These are phyloP conservation scores for Corvus hawaiiensis DNA, from an alignment of 2,113 vertebrate species.

Conservation along the genomic window DNA sequence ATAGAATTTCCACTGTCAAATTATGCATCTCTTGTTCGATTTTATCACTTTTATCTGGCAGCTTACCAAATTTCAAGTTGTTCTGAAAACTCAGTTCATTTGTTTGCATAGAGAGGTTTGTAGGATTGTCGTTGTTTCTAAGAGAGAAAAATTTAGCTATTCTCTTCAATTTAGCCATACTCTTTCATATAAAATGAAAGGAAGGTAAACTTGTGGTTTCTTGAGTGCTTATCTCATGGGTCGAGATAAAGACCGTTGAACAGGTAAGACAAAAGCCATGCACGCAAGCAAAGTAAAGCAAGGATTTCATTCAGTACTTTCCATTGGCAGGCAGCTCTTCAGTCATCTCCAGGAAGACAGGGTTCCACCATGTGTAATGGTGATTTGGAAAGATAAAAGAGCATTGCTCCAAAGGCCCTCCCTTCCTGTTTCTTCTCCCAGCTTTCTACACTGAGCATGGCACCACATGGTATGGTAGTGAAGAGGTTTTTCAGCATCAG, in stretches of 20 bases:
- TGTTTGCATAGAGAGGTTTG: not conserved
- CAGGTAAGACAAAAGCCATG: not conserved
- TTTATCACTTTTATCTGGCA: not conserved
- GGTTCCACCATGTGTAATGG: accelerated
- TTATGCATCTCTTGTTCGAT: not conserved
- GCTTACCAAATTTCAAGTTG: not conserved
- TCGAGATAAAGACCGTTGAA: not conserved
- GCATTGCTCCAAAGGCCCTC: too few relatives aligned
- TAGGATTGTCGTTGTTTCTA: not conserved
- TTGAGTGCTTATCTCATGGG: not conserved
- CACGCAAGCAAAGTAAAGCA: accelerated
- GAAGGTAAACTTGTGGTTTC: not conserved
- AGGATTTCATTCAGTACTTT: not conserved
- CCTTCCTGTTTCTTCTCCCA: not conserved
- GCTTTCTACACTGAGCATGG: not conserved
- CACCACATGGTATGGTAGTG: accelerated
- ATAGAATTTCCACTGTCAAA: not conserved
- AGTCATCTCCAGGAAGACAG: not conserved
- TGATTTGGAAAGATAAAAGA: not conserved
- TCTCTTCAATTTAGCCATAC: not conserved
- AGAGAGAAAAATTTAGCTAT: not conserved
- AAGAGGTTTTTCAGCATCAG: not conserved
- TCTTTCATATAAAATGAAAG: not conserved
- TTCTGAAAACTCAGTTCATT: not conserved
- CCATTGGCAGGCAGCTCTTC: not conserved